phyloP scores from a whole-genome alignment of 2,888 invertebrate species.

The Ectropis crepuscularia region DNA sequence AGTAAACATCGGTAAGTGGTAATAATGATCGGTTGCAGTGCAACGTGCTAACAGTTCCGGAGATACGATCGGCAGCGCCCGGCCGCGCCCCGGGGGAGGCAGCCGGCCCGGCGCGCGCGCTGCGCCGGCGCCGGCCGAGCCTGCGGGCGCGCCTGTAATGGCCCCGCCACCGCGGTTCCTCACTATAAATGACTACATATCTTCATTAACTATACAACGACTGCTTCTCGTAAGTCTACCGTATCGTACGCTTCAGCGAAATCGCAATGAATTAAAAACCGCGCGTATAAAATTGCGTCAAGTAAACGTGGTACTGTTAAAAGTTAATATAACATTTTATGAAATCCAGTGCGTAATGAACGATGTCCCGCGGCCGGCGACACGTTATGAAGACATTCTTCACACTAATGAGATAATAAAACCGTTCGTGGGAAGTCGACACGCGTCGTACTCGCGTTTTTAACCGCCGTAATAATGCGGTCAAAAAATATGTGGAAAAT shows the following conservation, averaged over 20 bases:
- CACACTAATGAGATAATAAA: constrained; percentile 78
- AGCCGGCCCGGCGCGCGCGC: constrained; percentile 47
- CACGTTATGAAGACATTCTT: constrained; percentile 79
- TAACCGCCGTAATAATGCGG: constrained; percentile 37
- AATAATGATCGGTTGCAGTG: constrained; percentile 50
- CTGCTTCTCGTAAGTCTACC: background rate
- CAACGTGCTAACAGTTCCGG: constrained; percentile 50
- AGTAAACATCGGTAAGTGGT: constrained; percentile 48
- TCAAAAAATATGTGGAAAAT: constrained; percentile 45
- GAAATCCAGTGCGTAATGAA: constrained; percentile 73
- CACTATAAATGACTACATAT: constrained; percentile 2
- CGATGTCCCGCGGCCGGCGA: constrained; percentile 75
- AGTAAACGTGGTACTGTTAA: constrained; percentile 46
- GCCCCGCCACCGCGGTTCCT: constrained; percentile 42
- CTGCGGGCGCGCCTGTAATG: constrained; percentile 64
- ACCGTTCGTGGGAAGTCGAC: constrained; percentile 65
- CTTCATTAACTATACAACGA: constrained; percentile 46
- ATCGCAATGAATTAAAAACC: constrained; percentile 47
- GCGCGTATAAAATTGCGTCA: constrained; percentile 2
- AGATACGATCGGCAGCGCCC: constrained; percentile 56
- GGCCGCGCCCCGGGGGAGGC: constrained; percentile 67
- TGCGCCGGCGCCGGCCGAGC: constrained; percentile 38
- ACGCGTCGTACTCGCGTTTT: constrained; percentile 44
- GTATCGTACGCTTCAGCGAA: constrained; percentile 21
- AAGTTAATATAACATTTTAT: constrained; percentile 71